Evolutionary conservation across 2,888 invertebrate genomes (phyloP).

Genomic region (Ophioninae sp.): DNA sequence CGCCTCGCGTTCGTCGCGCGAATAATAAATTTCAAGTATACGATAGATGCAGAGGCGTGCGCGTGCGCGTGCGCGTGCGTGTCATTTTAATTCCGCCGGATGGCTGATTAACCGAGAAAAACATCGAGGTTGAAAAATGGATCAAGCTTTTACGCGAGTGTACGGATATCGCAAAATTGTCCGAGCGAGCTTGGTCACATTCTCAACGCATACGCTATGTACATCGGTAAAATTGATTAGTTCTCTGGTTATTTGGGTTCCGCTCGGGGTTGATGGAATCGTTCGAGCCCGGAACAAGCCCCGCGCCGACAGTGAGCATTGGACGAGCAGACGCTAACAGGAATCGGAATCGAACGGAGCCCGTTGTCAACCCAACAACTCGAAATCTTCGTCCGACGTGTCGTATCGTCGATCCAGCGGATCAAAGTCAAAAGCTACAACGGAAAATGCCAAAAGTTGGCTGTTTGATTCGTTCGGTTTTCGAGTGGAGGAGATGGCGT

Average conservation of each 20-base stretch:
- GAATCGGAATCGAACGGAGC: conserved; percentile 17
- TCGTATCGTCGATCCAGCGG: conserved; percentile 85
- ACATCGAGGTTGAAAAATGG: conserved; percentile 49
- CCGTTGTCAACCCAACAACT: conserved; percentile 86
- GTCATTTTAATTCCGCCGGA: conserved; percentile 13
- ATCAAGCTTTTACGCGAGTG: conserved; percentile 31
- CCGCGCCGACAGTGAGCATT: conserved; percentile 18
- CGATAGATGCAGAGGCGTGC: not conserved
- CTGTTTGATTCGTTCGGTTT: not conserved
- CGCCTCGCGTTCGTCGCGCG: conserved; percentile 3
- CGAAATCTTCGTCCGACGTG: conserved; percentile 92
- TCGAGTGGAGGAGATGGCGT: too few relatives aligned
- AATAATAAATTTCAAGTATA: conserved; percentile 27
- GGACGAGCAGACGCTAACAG: conserved; percentile 24
- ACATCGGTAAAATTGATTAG: conserved; percentile 43
- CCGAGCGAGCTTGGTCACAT: conserved; percentile 34
- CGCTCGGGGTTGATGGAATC: conserved; percentile 13
- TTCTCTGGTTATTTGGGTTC: not conserved
- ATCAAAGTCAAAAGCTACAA: conserved; percentile 84
- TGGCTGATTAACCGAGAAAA: conserved; percentile 25
- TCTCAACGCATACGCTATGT: conserved; percentile 47
- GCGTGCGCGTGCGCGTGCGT: conserved; percentile 1
- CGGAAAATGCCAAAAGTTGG: conserved; percentile 51
- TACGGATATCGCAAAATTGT: conserved; percentile 27
- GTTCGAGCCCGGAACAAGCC: not conserved